A percentile compares a stretch with the other conserved stretches of the same genome.
These are phyloP conservation scores for Sylvicapra grimmia DNA, from an alignment of 2,113 vertebrate species.

Conservation along the genomic window DNA sequence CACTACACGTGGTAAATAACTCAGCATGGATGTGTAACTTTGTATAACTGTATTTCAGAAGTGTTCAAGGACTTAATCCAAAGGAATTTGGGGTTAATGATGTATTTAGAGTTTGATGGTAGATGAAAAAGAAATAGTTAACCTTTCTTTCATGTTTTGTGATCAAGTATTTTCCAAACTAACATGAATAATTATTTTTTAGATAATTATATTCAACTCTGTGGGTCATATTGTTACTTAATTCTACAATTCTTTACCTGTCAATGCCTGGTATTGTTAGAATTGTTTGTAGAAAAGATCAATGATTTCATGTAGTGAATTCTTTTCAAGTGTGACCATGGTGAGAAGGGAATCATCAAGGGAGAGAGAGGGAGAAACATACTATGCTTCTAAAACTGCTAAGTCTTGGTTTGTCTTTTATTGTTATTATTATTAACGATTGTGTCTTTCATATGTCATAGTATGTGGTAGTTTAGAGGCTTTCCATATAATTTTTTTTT, in stretches of 20 bases:
- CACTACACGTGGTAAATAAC: constrained; percentile 74
- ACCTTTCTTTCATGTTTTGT: constrained; percentile 85
- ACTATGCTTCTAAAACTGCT: constrained; percentile 65
- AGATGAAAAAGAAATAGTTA: constrained; percentile 83
- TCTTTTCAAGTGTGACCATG: constrained; percentile 59
- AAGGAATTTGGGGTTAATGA: constrained; percentile 76
- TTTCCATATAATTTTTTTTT: constrained; percentile 57
- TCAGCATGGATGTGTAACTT: constrained; percentile 81
- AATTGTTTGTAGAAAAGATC: constrained; percentile 69
- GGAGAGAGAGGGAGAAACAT: constrained; percentile 49
- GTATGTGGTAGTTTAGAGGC: constrained; percentile 61
- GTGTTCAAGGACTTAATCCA: constrained; percentile 71
- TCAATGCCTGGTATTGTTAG: constrained; percentile 81
- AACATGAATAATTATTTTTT: constrained; percentile 81
- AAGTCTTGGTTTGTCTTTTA: constrained; percentile 66
- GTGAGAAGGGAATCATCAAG: constrained; percentile 8
- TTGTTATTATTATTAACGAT: constrained; percentile 43
- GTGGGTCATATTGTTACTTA: constrained; percentile 75
- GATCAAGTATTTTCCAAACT: constrained; percentile 88
- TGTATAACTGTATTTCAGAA: constrained; percentile 75
- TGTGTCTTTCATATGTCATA: constrained; percentile 71
- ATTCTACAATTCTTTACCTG: constrained; percentile 77
- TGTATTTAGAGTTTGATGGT: constrained; percentile 84
- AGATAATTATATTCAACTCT: constrained; percentile 75
- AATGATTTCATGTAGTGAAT: constrained; percentile 64